Evolutionary conservation across 1,140 invertebrate genomes (phyloP).

Genomic region (Plutomurus gul): DNA sequence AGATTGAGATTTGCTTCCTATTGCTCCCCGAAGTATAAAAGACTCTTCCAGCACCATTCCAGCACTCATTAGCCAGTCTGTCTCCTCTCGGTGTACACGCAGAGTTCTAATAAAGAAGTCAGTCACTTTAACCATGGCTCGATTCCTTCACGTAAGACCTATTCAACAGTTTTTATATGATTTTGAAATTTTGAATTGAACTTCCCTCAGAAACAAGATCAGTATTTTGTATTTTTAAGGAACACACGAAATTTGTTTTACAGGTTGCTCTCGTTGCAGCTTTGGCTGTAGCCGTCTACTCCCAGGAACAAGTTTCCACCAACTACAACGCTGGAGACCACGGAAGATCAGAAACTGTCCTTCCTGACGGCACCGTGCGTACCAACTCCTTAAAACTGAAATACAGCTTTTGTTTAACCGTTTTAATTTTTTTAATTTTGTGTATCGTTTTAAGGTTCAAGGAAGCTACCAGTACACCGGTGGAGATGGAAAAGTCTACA

Average conservation of each 20-base stretch:
- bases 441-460: conserved; percentile 47
- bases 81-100: neutral
- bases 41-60: neutral
- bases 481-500: conserved; percentile 63
- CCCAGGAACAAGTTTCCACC: conserved; percentile 36
- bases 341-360: conserved; percentile 37
- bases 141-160: conserved; percentile 8
- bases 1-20: neutral
- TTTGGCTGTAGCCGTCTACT: neutral
- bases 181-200: neutral
- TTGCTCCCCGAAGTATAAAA: conserved; percentile 1
- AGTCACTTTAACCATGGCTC: neutral
- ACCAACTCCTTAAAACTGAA: too few species aligned
- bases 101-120: neutral
- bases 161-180: neutral
- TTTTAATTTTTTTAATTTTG: too few species aligned
- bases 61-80: neutral
- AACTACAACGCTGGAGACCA: conserved; percentile 50
- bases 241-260: too few species aligned
- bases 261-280: conserved; percentile 38
- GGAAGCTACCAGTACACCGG: conserved; percentile 63
- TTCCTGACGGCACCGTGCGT: conserved; percentile 38
- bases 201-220: too few species aligned
- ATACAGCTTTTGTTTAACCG: too few species aligned
- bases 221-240: too few species aligned